Conservation (phyloP, 2,888 invertebrate species). For the Brachypalpus laphriformis region DNA sequence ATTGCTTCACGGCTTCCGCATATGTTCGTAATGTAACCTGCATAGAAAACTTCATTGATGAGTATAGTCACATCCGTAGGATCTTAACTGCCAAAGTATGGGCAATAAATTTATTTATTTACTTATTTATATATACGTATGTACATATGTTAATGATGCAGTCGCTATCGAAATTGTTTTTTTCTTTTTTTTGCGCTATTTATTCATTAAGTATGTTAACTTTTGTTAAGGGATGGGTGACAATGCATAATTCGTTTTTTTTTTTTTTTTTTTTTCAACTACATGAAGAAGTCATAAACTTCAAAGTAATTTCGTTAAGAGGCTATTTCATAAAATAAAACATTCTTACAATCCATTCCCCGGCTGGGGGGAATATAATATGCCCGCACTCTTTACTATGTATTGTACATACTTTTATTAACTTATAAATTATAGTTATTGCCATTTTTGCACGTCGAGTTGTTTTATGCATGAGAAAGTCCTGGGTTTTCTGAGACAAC, state of each 20-base stretch:
- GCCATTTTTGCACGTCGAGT: constrained; percentile 68
- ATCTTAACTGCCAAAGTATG: too few relatives aligned
- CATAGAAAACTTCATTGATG: too few relatives aligned
- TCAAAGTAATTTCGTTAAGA: constrained; percentile 65
- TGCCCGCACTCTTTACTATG: constrained; percentile 36
- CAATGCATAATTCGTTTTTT: too few relatives aligned
- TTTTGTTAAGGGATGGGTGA: not conserved
- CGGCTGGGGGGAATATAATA: not conserved
- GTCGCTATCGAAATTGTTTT: not conserved
- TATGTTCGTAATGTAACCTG: too few relatives aligned
- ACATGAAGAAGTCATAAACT: constrained; percentile 58
- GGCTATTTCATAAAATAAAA: constrained; percentile 57
- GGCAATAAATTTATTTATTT: too few relatives aligned
- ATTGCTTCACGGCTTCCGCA: too few relatives aligned
- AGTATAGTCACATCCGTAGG: too few relatives aligned
- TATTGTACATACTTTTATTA: constrained; percentile 58
- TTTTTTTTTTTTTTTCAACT: not conserved
- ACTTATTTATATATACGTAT: too few relatives aligned
- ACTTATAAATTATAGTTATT: constrained; percentile 71
- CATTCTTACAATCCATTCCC: not conserved
- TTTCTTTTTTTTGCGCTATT: not conserved
- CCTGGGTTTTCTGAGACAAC: constrained; percentile 39
- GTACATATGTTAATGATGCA: too few relatives aligned
- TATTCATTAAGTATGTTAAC: not conserved
- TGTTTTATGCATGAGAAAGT: constrained; percentile 69